Evolutionary conservation across 1,140 invertebrate genomes (phyloP).

Genomic region (Mactra quadrangularis): DNA sequence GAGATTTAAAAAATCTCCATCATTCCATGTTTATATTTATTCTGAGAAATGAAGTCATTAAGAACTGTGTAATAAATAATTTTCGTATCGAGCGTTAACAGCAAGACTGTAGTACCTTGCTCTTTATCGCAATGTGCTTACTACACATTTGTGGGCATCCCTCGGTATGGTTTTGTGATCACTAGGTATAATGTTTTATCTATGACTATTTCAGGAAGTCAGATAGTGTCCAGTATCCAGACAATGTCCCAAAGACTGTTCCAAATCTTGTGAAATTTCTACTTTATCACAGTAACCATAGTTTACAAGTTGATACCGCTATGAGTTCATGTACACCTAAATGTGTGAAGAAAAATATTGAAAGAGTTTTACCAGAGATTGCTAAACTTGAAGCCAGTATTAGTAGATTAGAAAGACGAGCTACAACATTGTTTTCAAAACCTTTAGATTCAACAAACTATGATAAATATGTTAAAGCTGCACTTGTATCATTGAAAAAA

Average conservation of each 20-base stretch:
- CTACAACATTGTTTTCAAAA: slow-evolving; percentile 21
- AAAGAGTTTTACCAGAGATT: slow-evolving; percentile 25
- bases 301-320: slow-evolving; percentile 53
- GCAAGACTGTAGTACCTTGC: no score
- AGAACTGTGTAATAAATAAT: no score
- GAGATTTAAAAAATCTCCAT: no score
- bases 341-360: slow-evolving; percentile 57
- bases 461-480: neutral
- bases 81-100: no score
- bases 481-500: slow-evolving; percentile 1
- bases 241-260: slow-evolving; percentile 86
- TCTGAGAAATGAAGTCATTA: no score
- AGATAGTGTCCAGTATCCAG: slow-evolving; percentile 89
- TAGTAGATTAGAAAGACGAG: slow-evolving; percentile 28
- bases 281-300: slow-evolving; percentile 78
- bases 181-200: no score
- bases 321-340: slow-evolving; percentile 25
- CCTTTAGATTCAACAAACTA: neutral
- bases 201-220: slow-evolving; percentile 88
- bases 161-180: no score
- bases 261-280: slow-evolving; percentile 89
- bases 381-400: slow-evolving; percentile 4
- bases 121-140: no score
- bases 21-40: no score
- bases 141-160: no score